Conservation (phyloP, 2,113 vertebrate genomes). For the Anarrhichthys ocellatus region DNA sequence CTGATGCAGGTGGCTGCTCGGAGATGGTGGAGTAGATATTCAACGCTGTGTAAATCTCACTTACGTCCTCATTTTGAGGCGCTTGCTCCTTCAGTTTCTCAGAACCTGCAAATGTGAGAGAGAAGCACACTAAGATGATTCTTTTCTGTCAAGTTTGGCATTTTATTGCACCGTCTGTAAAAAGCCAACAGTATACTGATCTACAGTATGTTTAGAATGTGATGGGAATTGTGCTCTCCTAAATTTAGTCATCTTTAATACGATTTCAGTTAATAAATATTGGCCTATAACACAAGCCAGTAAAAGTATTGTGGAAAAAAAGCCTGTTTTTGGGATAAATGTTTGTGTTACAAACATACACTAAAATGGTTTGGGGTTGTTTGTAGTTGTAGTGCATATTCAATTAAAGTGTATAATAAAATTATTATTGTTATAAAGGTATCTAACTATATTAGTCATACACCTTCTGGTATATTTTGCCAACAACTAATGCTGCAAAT, state of each 20-base stretch:
- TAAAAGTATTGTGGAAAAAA: background rate
- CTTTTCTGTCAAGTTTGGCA: background rate
- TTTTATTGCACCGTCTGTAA: background rate
- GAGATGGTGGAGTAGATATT: constrained; percentile 38
- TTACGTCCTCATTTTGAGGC: background rate
- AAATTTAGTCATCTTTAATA: background rate
- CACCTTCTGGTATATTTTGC: too few relatives aligned
- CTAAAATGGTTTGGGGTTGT: background rate
- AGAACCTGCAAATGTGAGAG: background rate
- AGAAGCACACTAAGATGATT: background rate
- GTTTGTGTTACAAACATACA: background rate
- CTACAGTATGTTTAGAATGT: too few relatives aligned
- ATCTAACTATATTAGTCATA: too few relatives aligned
- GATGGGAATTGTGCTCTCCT: background rate
- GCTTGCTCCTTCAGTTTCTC: fast-evolving
- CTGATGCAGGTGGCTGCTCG: constrained; percentile 9
- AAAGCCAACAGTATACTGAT: background rate
- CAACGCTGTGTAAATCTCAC: background rate
- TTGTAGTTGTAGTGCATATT: background rate
- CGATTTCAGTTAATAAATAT: background rate
- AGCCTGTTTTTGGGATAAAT: background rate
- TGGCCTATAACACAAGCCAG: background rate
- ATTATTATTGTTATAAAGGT: background rate
- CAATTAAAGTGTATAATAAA: background rate
- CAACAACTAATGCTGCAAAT: background rate